Conservation (phyloP, 1,140 invertebrate genomes). For the Galleria mellonella region DNA sequence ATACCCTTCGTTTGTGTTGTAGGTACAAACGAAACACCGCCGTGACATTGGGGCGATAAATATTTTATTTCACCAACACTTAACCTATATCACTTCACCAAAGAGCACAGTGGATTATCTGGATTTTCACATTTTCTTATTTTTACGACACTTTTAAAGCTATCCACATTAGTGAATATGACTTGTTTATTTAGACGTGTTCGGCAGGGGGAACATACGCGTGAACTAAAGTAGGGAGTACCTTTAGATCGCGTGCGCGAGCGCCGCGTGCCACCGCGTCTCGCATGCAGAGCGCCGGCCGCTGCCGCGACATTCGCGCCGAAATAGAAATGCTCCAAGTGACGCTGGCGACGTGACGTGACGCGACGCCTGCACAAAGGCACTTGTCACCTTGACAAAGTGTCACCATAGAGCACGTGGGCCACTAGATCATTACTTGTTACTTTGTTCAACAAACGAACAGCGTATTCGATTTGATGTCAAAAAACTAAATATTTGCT, state of each 20-base stretch:
- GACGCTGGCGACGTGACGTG: conserved; percentile 2
- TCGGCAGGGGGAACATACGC: conserved; percentile 43
- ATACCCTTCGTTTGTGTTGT: conserved; percentile 1
- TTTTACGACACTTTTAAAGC: no score
- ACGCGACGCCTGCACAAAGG: conserved; percentile 14
- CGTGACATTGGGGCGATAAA: not conserved
- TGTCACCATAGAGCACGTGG: conserved; percentile 8
- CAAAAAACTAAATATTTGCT: no score
- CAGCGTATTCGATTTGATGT: no score
- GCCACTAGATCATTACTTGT: not conserved
- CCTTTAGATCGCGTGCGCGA: conserved; percentile 13
- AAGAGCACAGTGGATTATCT: not conserved
- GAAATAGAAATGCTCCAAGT: conserved; percentile 56
- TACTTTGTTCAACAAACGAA: no score
- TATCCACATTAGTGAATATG: not conserved
- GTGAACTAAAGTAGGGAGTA: conserved; percentile 36
- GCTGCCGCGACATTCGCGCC: conserved; percentile 38
- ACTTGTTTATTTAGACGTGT: conserved; percentile 31
- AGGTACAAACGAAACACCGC: not conserved
- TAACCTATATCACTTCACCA: not conserved
- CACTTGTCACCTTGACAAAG: conserved; percentile 21
- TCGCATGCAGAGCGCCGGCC: conserved; percentile 19
- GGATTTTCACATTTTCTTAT: not conserved
- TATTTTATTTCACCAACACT: not conserved
- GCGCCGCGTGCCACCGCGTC: conserved; percentile 29